Evolutionary conservation across 2,888 invertebrate genomes (phyloP), one percentile per base, ranked within the genome.

Genomic region (Cistogaster globosa): DNA sequence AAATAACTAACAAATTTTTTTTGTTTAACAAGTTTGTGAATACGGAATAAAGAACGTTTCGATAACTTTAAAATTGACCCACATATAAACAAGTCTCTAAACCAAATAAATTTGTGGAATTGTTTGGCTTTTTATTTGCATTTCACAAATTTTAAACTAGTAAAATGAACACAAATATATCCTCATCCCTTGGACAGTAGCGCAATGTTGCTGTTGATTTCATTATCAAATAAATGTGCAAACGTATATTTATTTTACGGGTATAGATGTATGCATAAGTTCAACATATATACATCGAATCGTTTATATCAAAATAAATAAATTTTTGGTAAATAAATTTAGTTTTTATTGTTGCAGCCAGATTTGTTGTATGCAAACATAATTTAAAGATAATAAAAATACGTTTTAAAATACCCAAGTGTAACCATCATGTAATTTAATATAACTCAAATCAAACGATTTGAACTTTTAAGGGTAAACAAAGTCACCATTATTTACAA

Each of bases 361-460:
- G 74, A 75, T 79, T 83, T 79, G 75, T 83, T 75, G 32, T 32
- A 75, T 75, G 68, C 68, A 69, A 83, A 83, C 75, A 75, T 69
- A 69, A 79, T 83, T 79, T 79, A 42, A 51, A 51, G 68, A 71
- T 69, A 79, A 79, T 42, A 42, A 12, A 42, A 42, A 6, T 42
- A 12, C 12, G 12, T 42, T 42, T 42, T 42, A 1, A 11, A 12
- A 42, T 42, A 42, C 42, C 1, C 12, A 12, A 11, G 12, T 42
- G 12, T 12, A 12, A 12, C 0, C 42, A 12, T 42, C 1, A 42
- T 42, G 12, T 42, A 42, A 12, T 12, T 2, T 42, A 42, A 42
- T 42, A 12, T 0, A 38, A 12, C 11, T 4, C 7, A 42, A 4
- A 42, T 42, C 12, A 11, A 12, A 42, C 7, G 11, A 12, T 12